Conservation (phyloP, 2,113 vertebrate genomes). For the Octodon degus region DNA sequence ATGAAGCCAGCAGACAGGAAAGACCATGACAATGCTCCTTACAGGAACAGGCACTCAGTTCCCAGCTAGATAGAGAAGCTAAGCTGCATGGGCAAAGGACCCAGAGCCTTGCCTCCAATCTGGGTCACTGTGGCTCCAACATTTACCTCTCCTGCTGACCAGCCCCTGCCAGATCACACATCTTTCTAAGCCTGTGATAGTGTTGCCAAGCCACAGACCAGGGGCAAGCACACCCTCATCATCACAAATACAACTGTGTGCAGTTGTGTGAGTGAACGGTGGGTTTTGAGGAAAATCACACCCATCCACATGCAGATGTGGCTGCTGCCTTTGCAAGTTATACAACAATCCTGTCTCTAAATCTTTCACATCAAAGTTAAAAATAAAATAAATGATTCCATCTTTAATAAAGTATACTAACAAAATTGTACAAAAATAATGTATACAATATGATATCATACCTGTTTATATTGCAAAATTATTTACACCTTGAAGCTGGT, state of each 20-base stretch:
- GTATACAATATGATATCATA: not conserved
- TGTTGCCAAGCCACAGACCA: slow-evolving; percentile 75
- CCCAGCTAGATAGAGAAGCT: not conserved
- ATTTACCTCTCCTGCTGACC: slow-evolving; percentile 76
- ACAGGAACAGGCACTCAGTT: not conserved
- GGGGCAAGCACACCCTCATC: slow-evolving; percentile 61
- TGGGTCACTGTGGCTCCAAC: not conserved
- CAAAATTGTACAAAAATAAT: not conserved
- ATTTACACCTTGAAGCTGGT: not conserved
- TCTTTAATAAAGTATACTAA: not conserved
- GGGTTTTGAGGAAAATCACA: slow-evolving; percentile 71
- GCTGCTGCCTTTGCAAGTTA: slow-evolving; percentile 83
- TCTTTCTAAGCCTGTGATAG: slow-evolving; percentile 89
- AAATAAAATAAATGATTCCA: not conserved
- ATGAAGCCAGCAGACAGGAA: not conserved
- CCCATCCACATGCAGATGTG: slow-evolving; percentile 74
- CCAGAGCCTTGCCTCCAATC: not conserved
- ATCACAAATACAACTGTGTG: slow-evolving; percentile 61
- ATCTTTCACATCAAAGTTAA: slow-evolving; percentile 93
- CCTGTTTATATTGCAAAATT: not conserved
- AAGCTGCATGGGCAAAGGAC: not conserved
- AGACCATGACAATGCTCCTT: not conserved
- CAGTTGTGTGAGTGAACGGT: slow-evolving; percentile 52
- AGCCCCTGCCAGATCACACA: slow-evolving; percentile 90
- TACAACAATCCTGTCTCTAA: slow-evolving; percentile 90